A percentile compares a stretch with the other conserved stretches of the same genome.
phyloP scores from a whole-genome alignment of 2,797 vertebrate genomes.

The Scyliorhinus canicula region DNA sequence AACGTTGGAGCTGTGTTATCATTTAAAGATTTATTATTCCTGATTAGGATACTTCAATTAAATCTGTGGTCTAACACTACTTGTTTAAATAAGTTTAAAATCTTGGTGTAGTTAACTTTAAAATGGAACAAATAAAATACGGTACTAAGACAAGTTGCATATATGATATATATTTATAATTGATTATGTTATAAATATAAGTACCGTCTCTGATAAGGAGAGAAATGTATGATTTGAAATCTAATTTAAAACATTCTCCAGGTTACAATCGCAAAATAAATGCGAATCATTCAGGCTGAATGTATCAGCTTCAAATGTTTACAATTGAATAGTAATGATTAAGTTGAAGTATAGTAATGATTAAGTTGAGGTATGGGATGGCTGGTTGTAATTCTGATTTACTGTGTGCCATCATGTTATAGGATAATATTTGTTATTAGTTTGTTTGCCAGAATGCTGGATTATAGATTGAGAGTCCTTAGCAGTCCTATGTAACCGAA shows the following conservation, averaged over 20 bases:
- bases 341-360: background rate
- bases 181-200: background rate
- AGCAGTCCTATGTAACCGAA: too few species aligned
- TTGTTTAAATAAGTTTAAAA: background rate
- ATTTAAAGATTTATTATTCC: slow-evolving; percentile 12
- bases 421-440: background rate
- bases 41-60: background rate
- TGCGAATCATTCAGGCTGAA: background rate
- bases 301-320: background rate
- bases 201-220: background rate
- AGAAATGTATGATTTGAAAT: background rate
- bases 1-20: slow-evolving; percentile 28
- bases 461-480: background rate
- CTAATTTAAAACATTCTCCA: background rate
- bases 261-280: background rate
- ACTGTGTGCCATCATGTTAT: background rate
- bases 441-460: background rate
- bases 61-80: background rate
- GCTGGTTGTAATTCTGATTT: background rate
- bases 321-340: background rate
- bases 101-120: background rate
- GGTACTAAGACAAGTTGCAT: background rate
- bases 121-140: background rate
- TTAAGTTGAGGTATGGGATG: background rate
- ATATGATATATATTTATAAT: too few species aligned